Evolutionary conservation across 1,140 invertebrate species (phyloP), one percentile per base, ranked within the genome.

Genomic region (Drosophila murphyi): DNA sequence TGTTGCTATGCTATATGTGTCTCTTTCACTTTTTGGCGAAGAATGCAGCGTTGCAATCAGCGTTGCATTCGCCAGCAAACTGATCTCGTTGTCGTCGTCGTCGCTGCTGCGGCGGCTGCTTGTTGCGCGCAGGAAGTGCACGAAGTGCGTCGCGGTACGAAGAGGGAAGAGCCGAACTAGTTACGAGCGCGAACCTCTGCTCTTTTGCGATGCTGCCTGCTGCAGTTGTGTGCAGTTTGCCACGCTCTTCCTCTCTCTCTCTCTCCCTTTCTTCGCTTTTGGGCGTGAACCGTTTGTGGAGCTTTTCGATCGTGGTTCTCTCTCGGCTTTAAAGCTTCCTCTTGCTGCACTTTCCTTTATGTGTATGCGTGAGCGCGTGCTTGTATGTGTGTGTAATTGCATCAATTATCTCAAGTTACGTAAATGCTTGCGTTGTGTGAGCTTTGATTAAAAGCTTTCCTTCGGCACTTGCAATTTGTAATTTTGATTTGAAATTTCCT

Each of bases 21-120:
- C 60, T 83, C 51, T 76, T 80, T 85, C 77, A 65, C 76, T 88
- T 82, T 77, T 82, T 63, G 82, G 51, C 48, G 50, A 68, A 76
- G 76, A 87, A 87, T 87, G 82, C 83, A 88, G 72, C 62, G 82
- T 82, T 87, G 85, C 85, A 87, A 88, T 89, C 83, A 89, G 73
- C 73, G 83, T 83, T 89, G 85, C 85, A 87, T 82, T 87, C 83
- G 85, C 76, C 72, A 88, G 70, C 76, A 52, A 83, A 87, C 80
- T 88, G 83, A 87, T 83, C 83, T 71, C 47, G 68, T 54, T 69
- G 82, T 62, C 48, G 63, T 29, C 52, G 69, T 50, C 10, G 39
- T 75, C 54, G 35, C 47, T 56, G 76, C 76, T 47, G 71, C 86
- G 77, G 29, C 57, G 41, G 61, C 59, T 55, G 68, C 68, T 56